Base-by-base conservation (phyloP, 2,113 vertebrate species). In the Psephotus haematonotus region DNA sequence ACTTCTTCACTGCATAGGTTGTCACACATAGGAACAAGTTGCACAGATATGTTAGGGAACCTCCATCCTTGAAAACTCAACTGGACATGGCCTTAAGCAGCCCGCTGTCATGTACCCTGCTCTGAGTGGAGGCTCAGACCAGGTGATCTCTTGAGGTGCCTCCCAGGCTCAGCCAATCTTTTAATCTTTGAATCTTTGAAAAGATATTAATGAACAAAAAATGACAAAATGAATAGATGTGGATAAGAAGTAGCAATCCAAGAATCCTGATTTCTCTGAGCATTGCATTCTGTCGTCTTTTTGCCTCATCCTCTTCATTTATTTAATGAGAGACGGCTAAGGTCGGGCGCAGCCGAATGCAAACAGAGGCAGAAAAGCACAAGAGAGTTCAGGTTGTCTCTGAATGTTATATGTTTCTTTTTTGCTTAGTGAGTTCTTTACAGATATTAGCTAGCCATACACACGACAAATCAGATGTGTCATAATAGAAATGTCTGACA, bases 231-330 rank as follows among this genome's bases (percentile, higher is more conserved):
- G 1, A 60, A 53, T 31, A 59, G 14, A 41, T 44, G 8, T 62
- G 19, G 27, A 6, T 75, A 41, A 62, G 20, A 84, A 76, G 31
- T 17, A 3, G 49, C 14, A 64, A 27, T 39, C 33, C 6, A 33
- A n/a, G 47, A 59, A 59, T n/a, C 17, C 9, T 49, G 4, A 11
- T 15, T 91, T 33, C 49, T 6, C 22, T 60, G 17, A 67, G 10
- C 1, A 1, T 14, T 87, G 8, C 0, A 4, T 14, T 76, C 6
- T 49, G 27, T 4, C 8, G 10, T 29, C 33, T 79, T 55, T 39
- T 53, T 82, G 23, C 24, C n/a, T 41, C 10, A 41, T 57, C 14
- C 6, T 44, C 79, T 55, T 78, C 2, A 31, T 81, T 74, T 67
- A 57, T 57, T 79, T 74, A 41, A 68, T 33, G 15, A 35, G 19